Percentiles rank a stretch among this genome's conserved stretches.
Conservation (phyloP, 2,888 invertebrate genomes). For the Crematogaster levior region DNA sequence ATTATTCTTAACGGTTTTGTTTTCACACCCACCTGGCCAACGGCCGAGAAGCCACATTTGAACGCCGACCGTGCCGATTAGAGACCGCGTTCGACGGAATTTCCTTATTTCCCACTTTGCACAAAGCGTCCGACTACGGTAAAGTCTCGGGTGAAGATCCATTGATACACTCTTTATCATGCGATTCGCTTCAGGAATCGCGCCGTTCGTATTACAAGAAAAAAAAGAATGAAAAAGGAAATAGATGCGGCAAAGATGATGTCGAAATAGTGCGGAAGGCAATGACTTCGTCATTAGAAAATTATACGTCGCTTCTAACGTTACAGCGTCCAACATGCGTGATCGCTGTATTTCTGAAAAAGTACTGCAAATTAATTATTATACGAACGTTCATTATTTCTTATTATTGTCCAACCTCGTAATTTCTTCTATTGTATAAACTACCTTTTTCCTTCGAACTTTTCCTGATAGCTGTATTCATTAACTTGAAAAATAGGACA, state of each 20-base stretch:
- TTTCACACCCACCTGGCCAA: constrained; percentile 72
- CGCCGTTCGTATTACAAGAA: background rate
- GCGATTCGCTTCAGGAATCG: constrained; percentile 46
- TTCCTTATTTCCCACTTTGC: constrained; percentile 60
- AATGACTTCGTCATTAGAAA: constrained; percentile 31
- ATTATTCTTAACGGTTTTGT: constrained; percentile 70
- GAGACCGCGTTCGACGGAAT: constrained; percentile 56
- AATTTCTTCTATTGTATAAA: constrained; percentile 11
- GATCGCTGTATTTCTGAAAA: constrained; percentile 12
- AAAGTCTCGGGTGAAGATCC: constrained; percentile 3
- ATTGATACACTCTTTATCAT: constrained; percentile 24
- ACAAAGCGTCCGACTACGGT: constrained; percentile 14
- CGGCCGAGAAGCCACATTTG: constrained; percentile 57
- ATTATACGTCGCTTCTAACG: constrained; percentile 20
- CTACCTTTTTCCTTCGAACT: constrained; percentile 1
- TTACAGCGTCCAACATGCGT: constrained; percentile 4
- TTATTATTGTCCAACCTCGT: background rate
- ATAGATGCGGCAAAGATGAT: background rate
- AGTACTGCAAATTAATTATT: constrained; percentile 32
- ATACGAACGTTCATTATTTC: background rate
- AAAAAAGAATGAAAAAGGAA: background rate
- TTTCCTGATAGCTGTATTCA: background rate
- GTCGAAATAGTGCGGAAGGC: constrained; percentile 41
- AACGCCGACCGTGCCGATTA: constrained; percentile 49
- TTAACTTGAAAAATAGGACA: background rate